Base-by-base conservation (phyloP, 2,888 invertebrate species). In the Lasioglossum villosulum region DNA sequence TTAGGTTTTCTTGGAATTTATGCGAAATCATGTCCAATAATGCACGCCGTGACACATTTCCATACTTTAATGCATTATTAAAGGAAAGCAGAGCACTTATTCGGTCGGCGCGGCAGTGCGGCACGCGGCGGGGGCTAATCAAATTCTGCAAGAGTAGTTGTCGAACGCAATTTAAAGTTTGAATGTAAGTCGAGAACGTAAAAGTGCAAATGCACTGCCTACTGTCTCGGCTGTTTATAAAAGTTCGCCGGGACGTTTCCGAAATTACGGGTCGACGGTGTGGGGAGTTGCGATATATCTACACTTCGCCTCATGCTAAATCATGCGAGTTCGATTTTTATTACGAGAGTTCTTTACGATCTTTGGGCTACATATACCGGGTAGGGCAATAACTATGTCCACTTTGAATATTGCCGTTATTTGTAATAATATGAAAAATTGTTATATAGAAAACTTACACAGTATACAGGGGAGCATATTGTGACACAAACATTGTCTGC, bases 91-190 rank as follows among this genome's bases (percentile, higher is more conserved):
- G 30, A 34, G 39, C 66, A 59, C 66, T 79, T 84, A 59, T 79
- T 75, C 72, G 30, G 19, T 39, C 37, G 52, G 8, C 39, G 52
- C 52, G 23, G 23, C 52, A 16, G 45, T 4, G 5, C 45, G 45
- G 45, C 16, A 10, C 39, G 48, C 52, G 23, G 23, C 52, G 23
- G 3, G 52, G 75, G 27, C 39, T 79, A 73, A 85, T 80, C 59
- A 73, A 80, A 84, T 84, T 45, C 63, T 45, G n/a, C 63, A 42
- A 48, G n/a, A 56, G 27, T 72, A 85, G 80, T 80, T 84, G 75
- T 37, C 48, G 63, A 80, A 84, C 73, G 27, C 66, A 68, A 85
- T 85, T 79, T 84, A 76, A 85, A 85, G 68, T 85, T 85, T 73
- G 27, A 27, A 75, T 68, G 72, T 68, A 85, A 73, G 68, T 59